Base-by-base conservation (phyloP, 2,888 invertebrate species). In the Plemyria rubiginata region DNA sequence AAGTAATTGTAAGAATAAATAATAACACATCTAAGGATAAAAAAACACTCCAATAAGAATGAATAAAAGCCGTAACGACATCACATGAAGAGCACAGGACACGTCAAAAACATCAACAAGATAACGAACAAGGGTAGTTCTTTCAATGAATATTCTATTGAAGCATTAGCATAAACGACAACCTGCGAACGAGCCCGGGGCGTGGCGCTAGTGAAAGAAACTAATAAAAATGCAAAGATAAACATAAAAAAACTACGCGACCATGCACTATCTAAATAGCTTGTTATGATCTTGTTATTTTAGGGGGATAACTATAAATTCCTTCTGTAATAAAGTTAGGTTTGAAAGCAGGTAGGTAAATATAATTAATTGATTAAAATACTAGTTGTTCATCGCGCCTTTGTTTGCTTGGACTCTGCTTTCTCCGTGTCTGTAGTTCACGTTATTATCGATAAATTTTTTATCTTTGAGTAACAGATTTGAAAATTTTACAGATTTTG, bases 151-250 rank as follows among this genome's bases (percentile, higher is more conserved):
- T 88, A 87, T 87, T 86, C 77, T 82, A 87, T 85, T 69, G 60
- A 71, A 63, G 65, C 71, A 90, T 90, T 88, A 84, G 67, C 88
- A 89, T 89, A 89, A 85, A 69, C 73, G 74, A 83, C 88, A 88
- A 88, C 80, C 84, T 81, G 89, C 78, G 88, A 88, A 89, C 88
- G 84, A 81, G 81, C 52, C 68, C 66, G 71, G 74, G 78, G 78
- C 79, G 79, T 65, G 73, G 66, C 76, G 74, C 71, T 72, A 74
- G 69, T 69, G 62, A 72, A 79, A 79, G 76, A 79, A 82, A 82
- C 84, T 84, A 77, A 84, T 86, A 78, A 82, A 84, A 80, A 87
- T 85, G 80, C 85, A 81, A 80, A 81, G 80, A 78, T 73, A 60
- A 65, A 66, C 46, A 58, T 53, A 63, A 64, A 43, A n/a, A 68